Evolutionary conservation across 2,797 vertebrate genomes (phyloP), one percentile per base, ranked within the genome.

Genomic region (Fundulus diaphanus): DNA sequence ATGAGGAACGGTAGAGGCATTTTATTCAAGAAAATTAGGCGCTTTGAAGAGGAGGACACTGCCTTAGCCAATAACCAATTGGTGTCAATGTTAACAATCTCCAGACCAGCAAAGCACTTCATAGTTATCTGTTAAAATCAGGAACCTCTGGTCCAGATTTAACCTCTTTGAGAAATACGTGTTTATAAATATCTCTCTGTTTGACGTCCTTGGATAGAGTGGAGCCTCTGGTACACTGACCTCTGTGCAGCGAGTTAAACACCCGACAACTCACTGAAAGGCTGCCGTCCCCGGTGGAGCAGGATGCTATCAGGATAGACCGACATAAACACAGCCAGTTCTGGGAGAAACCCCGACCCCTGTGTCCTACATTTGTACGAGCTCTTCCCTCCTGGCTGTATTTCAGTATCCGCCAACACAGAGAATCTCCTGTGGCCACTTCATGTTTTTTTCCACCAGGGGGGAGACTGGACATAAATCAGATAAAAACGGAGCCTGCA

Each of bases 361-460:
- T 67, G 16, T 85, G 89, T 89, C 91, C 92, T 89, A 91, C 89
- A 91, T 92, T 86, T 85, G 81, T 82, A 71, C 84, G 73, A 66
- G 59, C 73, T 86, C 67, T 31, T 68, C 75, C 78, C 92, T 72
- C 81, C 35, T 2, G 88, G 79, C 85, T 86, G 85, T 77, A 83
- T 81, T 90, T 85, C 82, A 83, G 79, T 0, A 8, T 69, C 74
- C 15, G 66, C 81, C 88, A 88, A 87, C 81, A 66, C 49, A 5
- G 5, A 3, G 24, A 66, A 74, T 88, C 91, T 82, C 89, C 80
- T n/a, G 85, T 31, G 84, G 40, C 77, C 82, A 35, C 82, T 86
- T 91, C 70, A 74, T 6, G 69, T 78, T 77, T 11, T 72, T 78
- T 77, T 75, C 77, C 80, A 74, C 85, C 78, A 44, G 6, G 6